Conservation (phyloP, 2,113 vertebrate species). For the Hyaena hyaena region DNA sequence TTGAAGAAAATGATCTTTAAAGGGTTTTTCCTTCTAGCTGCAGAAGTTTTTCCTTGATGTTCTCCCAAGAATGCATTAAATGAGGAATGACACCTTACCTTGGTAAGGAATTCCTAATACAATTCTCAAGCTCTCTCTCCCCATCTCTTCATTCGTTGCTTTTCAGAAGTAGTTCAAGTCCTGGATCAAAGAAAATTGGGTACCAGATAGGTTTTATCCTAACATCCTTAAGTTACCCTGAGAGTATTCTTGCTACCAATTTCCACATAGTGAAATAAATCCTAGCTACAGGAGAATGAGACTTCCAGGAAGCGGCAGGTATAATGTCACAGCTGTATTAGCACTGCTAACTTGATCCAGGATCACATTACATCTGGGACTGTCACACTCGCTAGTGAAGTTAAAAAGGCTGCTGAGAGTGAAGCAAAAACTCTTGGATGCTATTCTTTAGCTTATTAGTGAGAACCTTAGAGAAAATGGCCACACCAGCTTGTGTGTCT, state of each 20-base stretch:
- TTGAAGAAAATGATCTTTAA: neutral
- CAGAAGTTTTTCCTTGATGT: neutral
- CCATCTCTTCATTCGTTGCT: neutral
- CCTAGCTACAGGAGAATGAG: conserved; percentile 1
- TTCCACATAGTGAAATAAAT: conserved; percentile 63
- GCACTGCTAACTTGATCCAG: conserved; percentile 9
- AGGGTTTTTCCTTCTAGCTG: neutral
- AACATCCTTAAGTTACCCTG: conserved; percentile 49
- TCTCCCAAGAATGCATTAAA: neutral
- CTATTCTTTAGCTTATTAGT: neutral
- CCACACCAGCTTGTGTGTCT: neutral
- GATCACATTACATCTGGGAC: conserved; percentile 50
- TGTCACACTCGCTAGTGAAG: conserved; percentile 23
- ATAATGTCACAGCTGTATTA: conserved; percentile 51
- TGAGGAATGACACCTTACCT: neutral
- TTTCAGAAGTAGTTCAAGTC: conserved; percentile 17
- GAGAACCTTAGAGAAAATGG: neutral
- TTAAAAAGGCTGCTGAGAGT: conserved; percentile 47
- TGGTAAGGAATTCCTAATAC: neutral
- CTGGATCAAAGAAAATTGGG: conserved; percentile 26
- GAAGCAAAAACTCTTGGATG: neutral
- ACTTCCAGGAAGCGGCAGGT: conserved; percentile 57
- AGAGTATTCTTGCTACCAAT: conserved; percentile 41
- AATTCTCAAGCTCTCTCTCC: neutral
- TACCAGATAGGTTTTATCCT: conserved; percentile 52